phyloP scores from a whole-genome alignment of 2,113 vertebrate species.

The Perccottus glenii region DNA sequence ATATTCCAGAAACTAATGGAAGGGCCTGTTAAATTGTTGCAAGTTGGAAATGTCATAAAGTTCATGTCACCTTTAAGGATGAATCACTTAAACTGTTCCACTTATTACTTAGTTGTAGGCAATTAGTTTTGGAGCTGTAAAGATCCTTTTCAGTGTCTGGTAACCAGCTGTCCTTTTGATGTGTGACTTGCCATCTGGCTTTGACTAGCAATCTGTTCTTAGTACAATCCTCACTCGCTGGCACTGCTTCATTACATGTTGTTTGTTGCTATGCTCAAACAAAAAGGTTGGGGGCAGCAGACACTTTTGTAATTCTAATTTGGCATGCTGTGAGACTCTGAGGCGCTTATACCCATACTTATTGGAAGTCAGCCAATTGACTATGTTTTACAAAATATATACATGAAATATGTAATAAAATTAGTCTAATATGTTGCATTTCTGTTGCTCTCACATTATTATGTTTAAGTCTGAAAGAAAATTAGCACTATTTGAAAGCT shows the following conservation, averaged over 20 bases:
- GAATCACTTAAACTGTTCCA: constrained; percentile 14
- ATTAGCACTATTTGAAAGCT: not conserved
- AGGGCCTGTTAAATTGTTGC: constrained; percentile 22
- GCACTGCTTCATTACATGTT: constrained; percentile 32
- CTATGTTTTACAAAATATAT: not conserved
- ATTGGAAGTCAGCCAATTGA: not conserved
- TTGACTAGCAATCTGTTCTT: constrained; percentile 49
- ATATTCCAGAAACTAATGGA: constrained; percentile 1
- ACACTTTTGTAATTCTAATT: constrained; percentile 66
- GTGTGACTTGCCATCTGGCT: constrained; percentile 69
- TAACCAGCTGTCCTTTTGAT: constrained; percentile 70
- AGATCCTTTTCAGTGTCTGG: constrained; percentile 51
- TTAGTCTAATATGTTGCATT: not conserved
- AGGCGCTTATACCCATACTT: constrained; percentile 9
- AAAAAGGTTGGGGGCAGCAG: constrained; percentile 70
- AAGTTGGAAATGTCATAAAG: constrained; percentile 29
- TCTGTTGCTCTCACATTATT: not conserved
- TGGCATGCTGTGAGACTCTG: constrained; percentile 32
- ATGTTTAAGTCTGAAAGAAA: not conserved
- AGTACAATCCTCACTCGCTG: constrained; percentile 27
- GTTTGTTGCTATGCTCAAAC: constrained; percentile 62
- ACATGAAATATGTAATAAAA: not conserved
- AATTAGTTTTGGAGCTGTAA: constrained; percentile 55
- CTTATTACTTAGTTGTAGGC: constrained; percentile 36
- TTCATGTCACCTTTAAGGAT: constrained; percentile 28